Evolutionary conservation across 2,113 vertebrate genomes (phyloP).

Genomic region (Procavia capensis): DNA sequence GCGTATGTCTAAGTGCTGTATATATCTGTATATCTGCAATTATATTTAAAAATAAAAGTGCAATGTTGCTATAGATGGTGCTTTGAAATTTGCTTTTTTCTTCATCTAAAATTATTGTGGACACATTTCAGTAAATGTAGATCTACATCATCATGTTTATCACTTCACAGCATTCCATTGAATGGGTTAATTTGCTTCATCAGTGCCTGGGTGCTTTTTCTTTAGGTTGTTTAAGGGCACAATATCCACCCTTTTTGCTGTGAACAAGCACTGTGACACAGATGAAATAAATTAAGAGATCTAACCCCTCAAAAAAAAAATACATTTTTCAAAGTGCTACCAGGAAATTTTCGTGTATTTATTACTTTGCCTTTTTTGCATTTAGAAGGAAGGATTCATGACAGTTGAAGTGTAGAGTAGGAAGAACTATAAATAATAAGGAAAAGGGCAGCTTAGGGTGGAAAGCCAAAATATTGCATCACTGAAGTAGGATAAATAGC

Average conservation of each 20-base stretch:
- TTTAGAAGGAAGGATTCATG: background rate
- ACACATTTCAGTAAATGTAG: conserved; percentile 38
- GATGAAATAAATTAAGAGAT: background rate
- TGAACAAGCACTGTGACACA: too few species aligned
- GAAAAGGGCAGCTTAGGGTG: background rate
- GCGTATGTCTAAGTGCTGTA: background rate
- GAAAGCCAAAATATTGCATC: background rate
- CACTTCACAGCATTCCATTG: background rate
- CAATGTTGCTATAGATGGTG: conserved; percentile 42
- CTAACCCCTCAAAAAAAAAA: background rate
- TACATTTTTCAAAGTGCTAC: conserved; percentile 31
- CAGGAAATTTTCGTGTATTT: background rate
- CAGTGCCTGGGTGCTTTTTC: background rate
- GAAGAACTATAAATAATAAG: background rate
- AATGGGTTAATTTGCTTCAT: conserved; percentile 4
- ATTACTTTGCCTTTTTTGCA: background rate
- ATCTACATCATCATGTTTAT: background rate
- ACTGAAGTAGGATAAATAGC: background rate
- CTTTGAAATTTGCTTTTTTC: conserved; percentile 30
- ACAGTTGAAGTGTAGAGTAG: background rate
- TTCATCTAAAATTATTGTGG: background rate
- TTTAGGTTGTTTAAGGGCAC: background rate
- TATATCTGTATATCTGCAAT: background rate
- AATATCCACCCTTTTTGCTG: background rate
- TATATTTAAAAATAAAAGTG: conserved; percentile 64